These are phyloP conservation scores for Gymnocephalus cernua DNA, from an alignment of 2,113 vertebrate genomes.

Conservation along the genomic window DNA sequence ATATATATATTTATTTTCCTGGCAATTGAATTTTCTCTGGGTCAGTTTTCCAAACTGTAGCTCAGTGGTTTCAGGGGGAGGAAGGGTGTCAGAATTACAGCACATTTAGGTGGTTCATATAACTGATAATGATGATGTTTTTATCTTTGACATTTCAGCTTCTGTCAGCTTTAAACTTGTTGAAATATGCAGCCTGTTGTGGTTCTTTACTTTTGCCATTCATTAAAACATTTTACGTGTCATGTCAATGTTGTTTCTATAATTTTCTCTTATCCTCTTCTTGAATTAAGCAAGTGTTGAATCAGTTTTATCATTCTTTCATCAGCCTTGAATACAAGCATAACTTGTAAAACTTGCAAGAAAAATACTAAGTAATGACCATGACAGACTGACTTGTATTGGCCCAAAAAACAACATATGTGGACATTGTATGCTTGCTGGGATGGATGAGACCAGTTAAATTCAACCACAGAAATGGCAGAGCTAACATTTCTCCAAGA, in stretches of 20 bases:
- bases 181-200: background rate
- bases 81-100: conserved; percentile 15
- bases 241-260: background rate
- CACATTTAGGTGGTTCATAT: conserved; percentile 32
- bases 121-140: conserved; percentile 19
- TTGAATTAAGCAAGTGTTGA: background rate
- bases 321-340: background rate
- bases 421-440: background rate
- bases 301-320: background rate
- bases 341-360: background rate
- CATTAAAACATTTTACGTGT: background rate
- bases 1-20: too few relatives aligned
- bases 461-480: background rate
- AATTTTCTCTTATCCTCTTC: background rate
- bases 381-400: background rate
- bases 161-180: conserved; percentile 6
- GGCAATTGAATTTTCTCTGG: conserved; percentile 71
- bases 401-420: background rate
- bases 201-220: background rate
- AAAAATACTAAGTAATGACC: background rate
- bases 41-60: conserved; percentile 64
- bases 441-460: background rate
- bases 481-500: background rate
- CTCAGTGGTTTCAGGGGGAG: conserved; percentile 40
- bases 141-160: conserved; percentile 3